phyloP scores from a whole-genome alignment of 2,113 vertebrate species.

The Osmerus eperlanus region DNA sequence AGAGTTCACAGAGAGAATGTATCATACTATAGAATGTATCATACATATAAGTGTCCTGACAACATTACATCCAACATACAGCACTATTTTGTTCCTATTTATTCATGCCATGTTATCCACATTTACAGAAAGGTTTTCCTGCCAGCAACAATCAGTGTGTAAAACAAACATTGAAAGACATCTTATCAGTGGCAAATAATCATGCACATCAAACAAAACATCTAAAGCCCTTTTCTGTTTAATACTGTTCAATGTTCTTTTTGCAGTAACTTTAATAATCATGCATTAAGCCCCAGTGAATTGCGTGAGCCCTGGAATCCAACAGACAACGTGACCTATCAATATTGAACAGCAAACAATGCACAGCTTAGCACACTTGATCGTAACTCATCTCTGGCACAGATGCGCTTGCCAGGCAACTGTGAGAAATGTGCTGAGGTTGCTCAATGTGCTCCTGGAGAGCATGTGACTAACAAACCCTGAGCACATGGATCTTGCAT shows the following conservation, averaged over 20 bases:
- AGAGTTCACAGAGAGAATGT: too few species aligned
- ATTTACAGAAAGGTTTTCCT: not conserved
- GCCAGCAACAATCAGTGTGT: not conserved
- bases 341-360: not conserved
- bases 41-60: not conserved
- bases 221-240: not conserved
- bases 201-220: constrained; percentile 10
- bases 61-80: not conserved
- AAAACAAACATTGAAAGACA: not conserved
- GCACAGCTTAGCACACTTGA: constrained; percentile 5
- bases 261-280: constrained; percentile 4
- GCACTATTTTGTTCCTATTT: not conserved
- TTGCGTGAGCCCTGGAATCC: constrained; percentile 5
- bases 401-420: constrained; percentile 23
- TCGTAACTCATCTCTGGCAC: constrained; percentile 9
- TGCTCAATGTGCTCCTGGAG: not conserved
- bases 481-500: constrained; percentile 42
- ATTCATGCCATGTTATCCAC: constrained; percentile 2
- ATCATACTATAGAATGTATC: too few species aligned
- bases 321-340: not conserved
- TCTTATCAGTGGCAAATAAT: not conserved
- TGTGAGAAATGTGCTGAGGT: constrained; percentile 20
- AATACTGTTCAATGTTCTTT: not conserved
- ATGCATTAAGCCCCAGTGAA: constrained; percentile 48
- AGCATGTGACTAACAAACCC: constrained; percentile 38